Evolutionary conservation across 2,113 vertebrate species (phyloP), one percentile per base, ranked within the genome.

Genomic region (Ranitomeya variabilis): DNA sequence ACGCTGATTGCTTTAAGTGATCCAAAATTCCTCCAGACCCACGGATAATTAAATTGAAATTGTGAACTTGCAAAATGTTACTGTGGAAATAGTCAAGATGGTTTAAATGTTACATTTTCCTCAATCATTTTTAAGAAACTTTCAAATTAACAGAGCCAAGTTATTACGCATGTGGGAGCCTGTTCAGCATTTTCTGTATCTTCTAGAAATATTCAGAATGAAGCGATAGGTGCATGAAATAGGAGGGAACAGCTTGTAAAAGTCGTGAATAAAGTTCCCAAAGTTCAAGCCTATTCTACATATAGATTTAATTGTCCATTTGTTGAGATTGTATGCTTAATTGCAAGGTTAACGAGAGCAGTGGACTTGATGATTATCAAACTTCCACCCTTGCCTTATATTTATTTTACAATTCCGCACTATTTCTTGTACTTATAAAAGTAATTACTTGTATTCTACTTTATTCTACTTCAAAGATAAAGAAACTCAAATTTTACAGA

Each of bases 161-260:
- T 77, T 86, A 66, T 37, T 67, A 54, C 12, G 12, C 85, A 86
- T 79, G 74, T 78, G 74, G 85, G 85, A 86, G 85, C 74, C 59
- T 64, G 54, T 54, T 86, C 85, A 86, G 74, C 74, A 66, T 62
- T 86, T 78, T 86, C 11, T 64, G 10, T 23, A 21, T 51, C 69
- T 51, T 76, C 11, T 31, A 45, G 37, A 10, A 78, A 64, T 26
- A 86, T 78, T 37, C 31, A 86, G 57, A 45, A 60, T 45, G 45
- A 64, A 77, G 26, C 7, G 19, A 86, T 45, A 52, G 73, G 74
- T 16, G 37, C 21, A 60, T 45, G 16, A 76, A 57, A 18, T 64
- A 52, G 10, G 31, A 77, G 64, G 60, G 51, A 77, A 86, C 54
- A 77, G 84, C 23, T 76, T 86, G 69, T 10, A 76, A 19, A 84